phyloP scores from a whole-genome alignment of 1,140 invertebrate genomes.

The Brachionus plicatilis region DNA sequence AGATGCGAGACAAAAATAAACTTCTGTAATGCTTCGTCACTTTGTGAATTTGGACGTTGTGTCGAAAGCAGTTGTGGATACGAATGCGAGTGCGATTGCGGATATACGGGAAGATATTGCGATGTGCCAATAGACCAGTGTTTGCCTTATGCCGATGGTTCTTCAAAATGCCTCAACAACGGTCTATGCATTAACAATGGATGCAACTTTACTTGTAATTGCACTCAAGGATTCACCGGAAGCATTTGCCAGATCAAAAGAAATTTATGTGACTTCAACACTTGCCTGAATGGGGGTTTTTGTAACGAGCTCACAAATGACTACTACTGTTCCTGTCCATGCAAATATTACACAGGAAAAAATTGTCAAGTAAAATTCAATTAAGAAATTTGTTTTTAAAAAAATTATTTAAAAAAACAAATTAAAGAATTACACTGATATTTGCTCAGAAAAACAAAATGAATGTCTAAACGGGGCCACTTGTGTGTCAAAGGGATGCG shows the following conservation, averaged over 20 bases:
- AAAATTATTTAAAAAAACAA: not conserved
- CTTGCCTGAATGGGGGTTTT: constrained; percentile 6
- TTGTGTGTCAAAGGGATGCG: constrained; percentile 71
- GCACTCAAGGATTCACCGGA: constrained; percentile 26
- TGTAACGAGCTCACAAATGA: not conserved
- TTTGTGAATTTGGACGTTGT: constrained; percentile 49
- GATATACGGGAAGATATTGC: constrained; percentile 6
- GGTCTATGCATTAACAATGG: not conserved
- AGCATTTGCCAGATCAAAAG: constrained; percentile 1
- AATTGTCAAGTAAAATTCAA: constrained; percentile 71
- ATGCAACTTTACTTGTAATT: not conserved
- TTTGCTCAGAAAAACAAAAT: not conserved
- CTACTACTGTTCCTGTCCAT: constrained; percentile 43
- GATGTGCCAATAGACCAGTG: constrained; percentile 12
- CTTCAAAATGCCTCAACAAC: constrained; percentile 27
- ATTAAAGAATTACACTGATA: not conserved
- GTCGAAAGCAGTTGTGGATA: constrained; percentile 42
- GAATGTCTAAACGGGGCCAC: constrained; percentile 53
- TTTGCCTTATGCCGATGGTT: not conserved
- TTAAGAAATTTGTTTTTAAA: constrained; percentile 62
- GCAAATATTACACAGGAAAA: not conserved
- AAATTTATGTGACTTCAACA: not conserved
- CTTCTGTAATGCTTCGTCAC: constrained; percentile 61
- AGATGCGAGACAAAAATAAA: constrained; percentile 87
- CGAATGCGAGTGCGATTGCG: constrained; percentile 30